Evolutionary conservation across 1,140 invertebrate species (phyloP), one percentile per base, ranked within the genome.

Genomic region (Piezodorus guildinii): DNA sequence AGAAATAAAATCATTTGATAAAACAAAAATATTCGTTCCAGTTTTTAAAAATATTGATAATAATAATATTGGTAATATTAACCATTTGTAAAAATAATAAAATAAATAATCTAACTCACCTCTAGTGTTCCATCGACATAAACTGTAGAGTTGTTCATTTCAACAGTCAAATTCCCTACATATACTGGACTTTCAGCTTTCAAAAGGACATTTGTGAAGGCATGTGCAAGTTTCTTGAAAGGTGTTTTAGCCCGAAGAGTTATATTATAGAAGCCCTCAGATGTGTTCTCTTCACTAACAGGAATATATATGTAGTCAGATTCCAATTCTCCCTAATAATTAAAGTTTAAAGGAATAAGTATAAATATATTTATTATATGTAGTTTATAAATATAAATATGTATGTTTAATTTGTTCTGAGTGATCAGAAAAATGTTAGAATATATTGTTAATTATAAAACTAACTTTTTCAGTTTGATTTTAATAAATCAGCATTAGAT

Each of bases 111-210:
- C 6, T 39, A 39, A 27, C 16, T 61, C 71, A 79, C 79, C 74
- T 80, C 77, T 8, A 80, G 66, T 44, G 73, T 74, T 56, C 77
- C 77, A 30, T 70, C 69, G 39, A 81, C 45, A 5, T 76, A 74
- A 14, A 81, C 68, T 61, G 68, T 65, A 39, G 75, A 78, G 44
- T 77, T 69, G 3, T 76, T 72, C 17, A 78, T 78, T 46, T 62
- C 71, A 12, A 80, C 67, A 21, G 69, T 73, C 21, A 83, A 69
- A 63, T 76, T 79, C 2, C 75, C 70, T 54, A 73, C 76, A 62
- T 79, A 78, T n/a, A 75, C 69, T 70, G 76, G 79, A 49, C 79
- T 78, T 34, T 82, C 78, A 27, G 78, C 68, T 67, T 81, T 76
- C 46, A 83, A 56, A 27, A 68, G 70, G 0, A 75, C 78, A 46